phyloP scores from a whole-genome alignment of 2,888 invertebrate species.

The Marasmarcha lunaedactyla region DNA sequence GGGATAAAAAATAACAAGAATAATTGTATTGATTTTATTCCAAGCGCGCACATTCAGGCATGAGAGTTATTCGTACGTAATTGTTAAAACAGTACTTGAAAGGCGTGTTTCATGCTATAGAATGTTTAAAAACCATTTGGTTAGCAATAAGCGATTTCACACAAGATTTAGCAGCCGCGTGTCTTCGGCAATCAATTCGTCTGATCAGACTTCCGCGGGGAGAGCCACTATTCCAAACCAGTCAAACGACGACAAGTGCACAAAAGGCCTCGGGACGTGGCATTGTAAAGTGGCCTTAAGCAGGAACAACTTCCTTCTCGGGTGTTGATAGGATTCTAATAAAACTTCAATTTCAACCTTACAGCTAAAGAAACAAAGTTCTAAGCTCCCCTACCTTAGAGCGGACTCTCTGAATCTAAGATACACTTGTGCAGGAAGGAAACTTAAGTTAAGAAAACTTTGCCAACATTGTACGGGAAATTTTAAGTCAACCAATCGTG shows the following conservation, averaged over 20 bases:
- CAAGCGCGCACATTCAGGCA: too few relatives aligned
- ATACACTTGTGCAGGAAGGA: conserved; percentile 39
- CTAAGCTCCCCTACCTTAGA: conserved; percentile 18
- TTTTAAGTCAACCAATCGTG: conserved; percentile 10
- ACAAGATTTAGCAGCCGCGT: conserved; percentile 41
- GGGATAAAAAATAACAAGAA: conserved; percentile 8
- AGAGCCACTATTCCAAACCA: conserved; percentile 37
- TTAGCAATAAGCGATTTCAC: conserved; percentile 43
- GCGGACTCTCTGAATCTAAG: conserved; percentile 26
- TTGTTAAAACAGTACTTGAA: too few relatives aligned
- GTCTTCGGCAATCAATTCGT: conserved; percentile 38
- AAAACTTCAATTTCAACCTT: conserved; percentile 1
- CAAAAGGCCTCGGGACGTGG: conserved; percentile 40
- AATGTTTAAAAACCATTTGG: conserved; percentile 20
- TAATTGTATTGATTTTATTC: too few relatives aligned
- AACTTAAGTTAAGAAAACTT: conserved; percentile 31
- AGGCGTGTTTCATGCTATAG: conserved; percentile 3
- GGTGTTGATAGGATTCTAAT: conserved; percentile 10
- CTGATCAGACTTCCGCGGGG: conserved; percentile 49
- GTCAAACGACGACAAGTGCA: conserved; percentile 50
- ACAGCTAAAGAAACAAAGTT: not conserved
- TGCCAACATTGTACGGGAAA: conserved; percentile 23
- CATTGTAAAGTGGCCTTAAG: conserved; percentile 39
- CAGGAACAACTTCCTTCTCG: conserved; percentile 28
- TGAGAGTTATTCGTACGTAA: too few relatives aligned